Evolutionary conservation across 2,797 vertebrate species (phyloP), one percentile per base, ranked within the genome.

Genomic region (Pangasius macronema): DNA sequence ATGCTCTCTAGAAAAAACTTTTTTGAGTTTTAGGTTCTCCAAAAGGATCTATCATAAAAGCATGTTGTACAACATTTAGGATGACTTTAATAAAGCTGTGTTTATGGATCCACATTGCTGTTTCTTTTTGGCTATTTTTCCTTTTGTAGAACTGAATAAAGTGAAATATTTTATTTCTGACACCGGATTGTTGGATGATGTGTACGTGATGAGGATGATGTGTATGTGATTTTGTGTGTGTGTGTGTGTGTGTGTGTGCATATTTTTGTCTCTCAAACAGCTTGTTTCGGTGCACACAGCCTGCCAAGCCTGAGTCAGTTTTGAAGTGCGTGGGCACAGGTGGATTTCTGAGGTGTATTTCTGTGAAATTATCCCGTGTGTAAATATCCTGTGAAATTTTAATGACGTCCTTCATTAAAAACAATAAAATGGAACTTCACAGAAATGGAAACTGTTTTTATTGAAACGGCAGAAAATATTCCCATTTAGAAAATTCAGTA

Each of bases 251-350:
- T 42, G 55, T 39, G 2, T 3, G 70, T 39, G 18, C 22, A 0
- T 67, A 51, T 83, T 73, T 84, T 11, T 73, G 22, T 57, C 83
- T 42, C 49, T 72, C 20, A 27, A 5, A n/a, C 36, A 67, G 39
- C 16, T 33, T 65, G 16, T 22, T 33, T 3, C 0, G 1, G 39
- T 63, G 59, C 14, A 22, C 42, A 11, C 39, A 65, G 16, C 2
- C 57, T 84, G 51, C 5, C 27, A 59, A 84, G 20, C 14, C 30
- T 53, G 61, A 86, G 63, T 67, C 85, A 86, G 46, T 70, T 61
- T 16, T 61, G 46, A 55, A 81, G 46, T 81, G 63, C 27, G 76
- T 68, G 33, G 75, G 63, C 5, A 49, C 22, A 55, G 39, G 22
- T 10, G 53, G 75, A 86, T 80, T 67, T 80, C n/a, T 75, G 16